These are phyloP conservation scores for Halcyon malimbica DNA, from an alignment of 2,113 vertebrate species.

Conservation along the genomic window DNA sequence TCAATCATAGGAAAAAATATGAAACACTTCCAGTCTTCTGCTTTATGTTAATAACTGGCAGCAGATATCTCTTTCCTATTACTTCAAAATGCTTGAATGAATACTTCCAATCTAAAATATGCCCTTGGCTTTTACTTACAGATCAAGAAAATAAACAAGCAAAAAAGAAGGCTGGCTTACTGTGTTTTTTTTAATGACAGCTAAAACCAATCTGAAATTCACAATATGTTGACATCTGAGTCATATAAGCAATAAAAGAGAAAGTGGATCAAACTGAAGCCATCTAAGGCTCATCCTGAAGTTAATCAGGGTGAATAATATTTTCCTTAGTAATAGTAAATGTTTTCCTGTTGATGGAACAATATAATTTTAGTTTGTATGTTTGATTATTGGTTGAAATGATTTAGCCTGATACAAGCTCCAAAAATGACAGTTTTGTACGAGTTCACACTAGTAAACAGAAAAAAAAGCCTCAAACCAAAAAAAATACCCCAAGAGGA, in stretches of 20 bases:
- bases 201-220: conserved; percentile 13
- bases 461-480: neutral
- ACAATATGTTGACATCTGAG: neutral
- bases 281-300: neutral
- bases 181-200: neutral
- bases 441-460: neutral
- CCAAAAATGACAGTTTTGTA: neutral
- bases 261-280: conserved; percentile 4
- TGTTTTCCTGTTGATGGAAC: conserved; percentile 9
- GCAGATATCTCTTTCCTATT: neutral
- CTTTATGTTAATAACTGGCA: conserved; percentile 10
- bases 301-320: conserved; percentile 33
- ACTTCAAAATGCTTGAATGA: neutral
- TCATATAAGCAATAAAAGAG: conserved; percentile 19
- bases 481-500: neutral
- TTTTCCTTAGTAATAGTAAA: conserved; percentile 14
- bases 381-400: conserved; percentile 22
- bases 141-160: neutral
- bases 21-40: neutral
- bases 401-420: neutral
- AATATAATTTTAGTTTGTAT: neutral
- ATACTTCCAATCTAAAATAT: neutral
- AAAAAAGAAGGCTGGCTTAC: neutral
- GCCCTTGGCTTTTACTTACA: neutral
- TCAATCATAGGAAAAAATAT: neutral